These are phyloP conservation scores for Megastigmus dorsalis DNA, from an alignment of 2,888 invertebrate genomes.

Conservation along the genomic window DNA sequence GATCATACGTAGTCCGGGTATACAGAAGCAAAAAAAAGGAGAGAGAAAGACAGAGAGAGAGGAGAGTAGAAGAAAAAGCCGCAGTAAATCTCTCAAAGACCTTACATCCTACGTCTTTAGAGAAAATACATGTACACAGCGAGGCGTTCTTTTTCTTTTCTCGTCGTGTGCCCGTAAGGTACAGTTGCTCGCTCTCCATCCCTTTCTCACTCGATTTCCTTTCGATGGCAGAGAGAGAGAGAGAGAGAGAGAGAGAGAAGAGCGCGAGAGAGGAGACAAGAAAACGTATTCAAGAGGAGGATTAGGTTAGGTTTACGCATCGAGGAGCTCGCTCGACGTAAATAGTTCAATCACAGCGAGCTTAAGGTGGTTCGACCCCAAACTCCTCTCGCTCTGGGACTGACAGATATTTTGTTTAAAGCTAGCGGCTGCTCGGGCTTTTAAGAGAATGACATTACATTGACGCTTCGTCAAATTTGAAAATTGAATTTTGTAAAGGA, in stretches of 20 bases:
- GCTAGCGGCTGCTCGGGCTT: too few relatives aligned
- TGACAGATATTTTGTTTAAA: too few relatives aligned
- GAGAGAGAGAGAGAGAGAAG: not conserved
- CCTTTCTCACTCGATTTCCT: constrained; percentile 31
- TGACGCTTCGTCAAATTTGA: too few relatives aligned
- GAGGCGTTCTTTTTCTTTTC: not conserved
- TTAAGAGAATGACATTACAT: too few relatives aligned
- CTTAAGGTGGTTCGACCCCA: too few relatives aligned
- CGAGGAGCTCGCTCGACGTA: constrained; percentile 59
- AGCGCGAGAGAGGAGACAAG: constrained; percentile 8
- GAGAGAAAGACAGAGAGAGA: not conserved
- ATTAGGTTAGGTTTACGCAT: constrained; percentile 53
- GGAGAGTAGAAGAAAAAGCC: not conserved
- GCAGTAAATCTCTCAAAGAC: constrained; percentile 45
- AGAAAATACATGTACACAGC: not conserved
- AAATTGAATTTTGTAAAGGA: too few relatives aligned
- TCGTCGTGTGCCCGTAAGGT: not conserved
- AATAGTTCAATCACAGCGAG: constrained; percentile 68
- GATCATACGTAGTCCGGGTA: not conserved
- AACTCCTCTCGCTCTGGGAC: too few relatives aligned
- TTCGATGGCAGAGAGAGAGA: not conserved
- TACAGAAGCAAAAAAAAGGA: too few relatives aligned
- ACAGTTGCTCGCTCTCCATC: not conserved
- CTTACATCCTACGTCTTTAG: constrained; percentile 4
- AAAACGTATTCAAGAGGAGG: constrained; percentile 37